phyloP scores from a whole-genome alignment of 2,797 vertebrate genomes.

The Schizopygopsis pylzovi region DNA sequence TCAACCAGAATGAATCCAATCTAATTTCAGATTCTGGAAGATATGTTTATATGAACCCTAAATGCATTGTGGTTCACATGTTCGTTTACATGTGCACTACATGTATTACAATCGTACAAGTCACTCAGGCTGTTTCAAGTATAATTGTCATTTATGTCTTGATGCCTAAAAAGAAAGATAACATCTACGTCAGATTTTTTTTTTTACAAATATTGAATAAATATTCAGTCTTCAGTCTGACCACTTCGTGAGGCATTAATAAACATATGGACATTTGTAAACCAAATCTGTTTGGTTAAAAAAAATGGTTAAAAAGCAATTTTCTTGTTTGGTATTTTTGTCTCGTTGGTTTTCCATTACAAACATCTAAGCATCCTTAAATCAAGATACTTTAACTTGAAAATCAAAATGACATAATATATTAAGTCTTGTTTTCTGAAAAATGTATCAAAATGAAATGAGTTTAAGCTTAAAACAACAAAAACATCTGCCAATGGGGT shows the following conservation, averaged over 20 bases:
- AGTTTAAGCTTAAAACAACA: not conserved
- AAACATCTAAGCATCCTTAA: no score
- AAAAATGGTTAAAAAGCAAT: no score
- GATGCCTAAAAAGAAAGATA: no score
- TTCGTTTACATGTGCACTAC: not conserved
- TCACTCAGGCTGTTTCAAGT: not conserved
- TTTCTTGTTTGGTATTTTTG: no score
- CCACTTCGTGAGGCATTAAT: not conserved
- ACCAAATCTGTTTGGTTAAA: no score
- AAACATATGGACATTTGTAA: not conserved
- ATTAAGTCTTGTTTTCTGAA: not conserved
- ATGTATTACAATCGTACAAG: not conserved
- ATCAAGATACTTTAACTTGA: not conserved
- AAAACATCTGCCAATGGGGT: not conserved
- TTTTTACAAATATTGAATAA: no score
- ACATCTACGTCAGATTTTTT: no score
- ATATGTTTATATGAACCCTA: not conserved
- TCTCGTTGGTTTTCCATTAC: no score
- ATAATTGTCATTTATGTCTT: not conserved
- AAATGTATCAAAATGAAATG: no score
- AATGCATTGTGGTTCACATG: not conserved
- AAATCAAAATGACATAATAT: not conserved
- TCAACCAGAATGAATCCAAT: not conserved
- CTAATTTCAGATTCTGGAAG: not conserved
- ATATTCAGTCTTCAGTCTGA: not conserved